phyloP scores from a whole-genome alignment of 2,113 vertebrate species.

The Hypomesus transpacificus region DNA sequence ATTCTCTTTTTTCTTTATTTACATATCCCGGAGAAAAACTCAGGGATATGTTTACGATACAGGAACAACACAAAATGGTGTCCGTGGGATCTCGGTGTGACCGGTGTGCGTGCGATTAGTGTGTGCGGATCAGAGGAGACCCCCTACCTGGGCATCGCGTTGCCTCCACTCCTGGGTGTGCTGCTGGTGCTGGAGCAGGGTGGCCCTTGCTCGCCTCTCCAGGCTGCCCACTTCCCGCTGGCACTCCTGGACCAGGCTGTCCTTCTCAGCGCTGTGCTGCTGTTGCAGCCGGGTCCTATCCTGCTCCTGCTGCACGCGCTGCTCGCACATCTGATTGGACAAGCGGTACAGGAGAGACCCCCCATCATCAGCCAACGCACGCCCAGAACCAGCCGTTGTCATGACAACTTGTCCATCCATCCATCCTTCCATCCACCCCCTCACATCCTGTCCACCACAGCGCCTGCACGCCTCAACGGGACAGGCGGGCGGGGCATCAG shows the following conservation, averaged over 20 bases:
- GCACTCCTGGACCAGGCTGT: slow-evolving; percentile 90
- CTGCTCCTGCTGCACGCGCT: slow-evolving; percentile 94
- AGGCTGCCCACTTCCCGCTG: slow-evolving; percentile 84
- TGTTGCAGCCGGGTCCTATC: slow-evolving; percentile 97
- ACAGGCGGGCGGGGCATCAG: slow-evolving; percentile 52
- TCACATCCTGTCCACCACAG: slow-evolving; percentile 11
- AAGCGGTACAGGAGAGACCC: slow-evolving; percentile 78
- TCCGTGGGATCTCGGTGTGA: slow-evolving; percentile 34
- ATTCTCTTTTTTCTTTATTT: slow-evolving; percentile 27
- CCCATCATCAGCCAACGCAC: slow-evolving; percentile 80
- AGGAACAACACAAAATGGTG: slow-evolving; percentile 59
- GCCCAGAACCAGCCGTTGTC: slow-evolving; percentile 74
- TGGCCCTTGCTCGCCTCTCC: slow-evolving; percentile 83
- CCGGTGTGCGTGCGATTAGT: slow-evolving; percentile 13
- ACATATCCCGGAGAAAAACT: slow-evolving; percentile 44
- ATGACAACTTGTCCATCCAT: slow-evolving; percentile 78
- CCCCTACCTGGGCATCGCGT: slow-evolving; percentile 88
- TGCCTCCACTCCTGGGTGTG: slow-evolving; percentile 86
- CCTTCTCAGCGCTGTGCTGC: slow-evolving; percentile 90
- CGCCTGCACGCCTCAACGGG: slow-evolving; percentile 13
- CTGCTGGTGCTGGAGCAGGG: slow-evolving; percentile 85
- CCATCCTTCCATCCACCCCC: slow-evolving; percentile 34
- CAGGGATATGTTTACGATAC: slow-evolving; percentile 9
- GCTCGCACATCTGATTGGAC: slow-evolving; percentile 99
- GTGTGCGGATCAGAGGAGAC: slow-evolving; percentile 59